Conservation (phyloP, 2,888 invertebrate genomes). For the Lysandra bellargus region DNA sequence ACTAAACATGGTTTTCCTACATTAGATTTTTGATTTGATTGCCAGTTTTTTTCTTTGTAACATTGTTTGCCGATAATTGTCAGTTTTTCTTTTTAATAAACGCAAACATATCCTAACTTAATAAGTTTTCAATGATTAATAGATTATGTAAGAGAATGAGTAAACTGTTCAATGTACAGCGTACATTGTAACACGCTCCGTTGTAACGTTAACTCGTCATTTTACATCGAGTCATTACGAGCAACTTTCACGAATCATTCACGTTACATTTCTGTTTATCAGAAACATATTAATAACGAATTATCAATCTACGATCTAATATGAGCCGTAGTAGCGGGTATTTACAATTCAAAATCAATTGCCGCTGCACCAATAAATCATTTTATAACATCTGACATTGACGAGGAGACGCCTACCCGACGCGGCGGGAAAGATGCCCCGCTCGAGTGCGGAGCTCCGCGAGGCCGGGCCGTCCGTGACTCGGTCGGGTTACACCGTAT, state of each 20-base stretch:
- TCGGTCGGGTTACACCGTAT: constrained; percentile 38
- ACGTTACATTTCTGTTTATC: constrained; percentile 22
- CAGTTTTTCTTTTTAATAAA: neutral
- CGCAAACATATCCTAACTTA: neutral
- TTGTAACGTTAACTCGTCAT: constrained; percentile 22
- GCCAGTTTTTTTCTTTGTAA: neutral
- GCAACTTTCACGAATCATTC: constrained; percentile 49
- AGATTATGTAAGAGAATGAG: no score
- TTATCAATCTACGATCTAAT: neutral
- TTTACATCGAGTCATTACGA: constrained; percentile 21
- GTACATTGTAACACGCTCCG: neutral
- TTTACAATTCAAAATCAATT: constrained; percentile 20
- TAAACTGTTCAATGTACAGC: neutral
- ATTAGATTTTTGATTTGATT: neutral
- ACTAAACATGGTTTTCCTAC: neutral
- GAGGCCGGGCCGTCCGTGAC: constrained; percentile 21
- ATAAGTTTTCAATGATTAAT: no score
- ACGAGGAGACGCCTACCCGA: neutral
- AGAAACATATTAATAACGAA: constrained; percentile 23
- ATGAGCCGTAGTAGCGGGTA: neutral
- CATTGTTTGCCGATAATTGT: neutral
- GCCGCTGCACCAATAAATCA: neutral
- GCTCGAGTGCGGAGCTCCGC: neutral
- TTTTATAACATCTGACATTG: constrained; percentile 27
- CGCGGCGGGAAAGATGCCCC: neutral